phyloP scores from a whole-genome alignment of 64 coral and sea anemone genomes.

The Dendronephthya gigantea region DNA sequence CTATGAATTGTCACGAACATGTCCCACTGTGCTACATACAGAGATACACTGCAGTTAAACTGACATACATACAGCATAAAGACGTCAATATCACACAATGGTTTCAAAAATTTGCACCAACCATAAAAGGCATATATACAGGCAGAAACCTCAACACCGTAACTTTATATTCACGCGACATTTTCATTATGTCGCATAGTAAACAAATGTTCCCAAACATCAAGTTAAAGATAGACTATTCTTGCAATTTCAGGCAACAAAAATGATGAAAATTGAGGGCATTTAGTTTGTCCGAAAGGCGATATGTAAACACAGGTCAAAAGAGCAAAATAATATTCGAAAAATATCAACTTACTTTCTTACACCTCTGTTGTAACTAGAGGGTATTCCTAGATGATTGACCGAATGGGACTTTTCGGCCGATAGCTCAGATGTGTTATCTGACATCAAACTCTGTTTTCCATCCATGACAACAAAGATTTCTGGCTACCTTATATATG shows the following conservation, averaged over 20 bases:
- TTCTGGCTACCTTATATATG: background rate
- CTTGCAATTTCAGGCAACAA: too few species aligned
- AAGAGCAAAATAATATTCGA: background rate
- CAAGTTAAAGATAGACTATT: too few species aligned
- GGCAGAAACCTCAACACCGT: background rate
- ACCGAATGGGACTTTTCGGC: background rate
- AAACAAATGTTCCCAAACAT: background rate
- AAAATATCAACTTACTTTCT: background rate
- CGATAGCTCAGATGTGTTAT: background rate
- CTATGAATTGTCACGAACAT: background rate
- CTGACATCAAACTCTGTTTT: background rate
- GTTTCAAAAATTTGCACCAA: background rate
- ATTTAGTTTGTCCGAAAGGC: too few species aligned
- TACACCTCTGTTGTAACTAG: background rate
- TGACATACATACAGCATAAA: background rate
- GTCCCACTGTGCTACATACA: background rate
- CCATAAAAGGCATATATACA: background rate
- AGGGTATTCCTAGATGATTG: background rate
- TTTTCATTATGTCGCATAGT: background rate
- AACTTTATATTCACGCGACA: background rate
- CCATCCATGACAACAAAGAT: background rate
- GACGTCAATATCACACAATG: background rate
- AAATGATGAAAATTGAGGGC: too few species aligned
- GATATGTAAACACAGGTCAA: background rate
- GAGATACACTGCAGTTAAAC: background rate